These are phyloP conservation scores for Chondrilla cf. caribensis DNA, from an alignment of 37 sponge, comb jelly and placozoan species.

Conservation along the genomic window DNA sequence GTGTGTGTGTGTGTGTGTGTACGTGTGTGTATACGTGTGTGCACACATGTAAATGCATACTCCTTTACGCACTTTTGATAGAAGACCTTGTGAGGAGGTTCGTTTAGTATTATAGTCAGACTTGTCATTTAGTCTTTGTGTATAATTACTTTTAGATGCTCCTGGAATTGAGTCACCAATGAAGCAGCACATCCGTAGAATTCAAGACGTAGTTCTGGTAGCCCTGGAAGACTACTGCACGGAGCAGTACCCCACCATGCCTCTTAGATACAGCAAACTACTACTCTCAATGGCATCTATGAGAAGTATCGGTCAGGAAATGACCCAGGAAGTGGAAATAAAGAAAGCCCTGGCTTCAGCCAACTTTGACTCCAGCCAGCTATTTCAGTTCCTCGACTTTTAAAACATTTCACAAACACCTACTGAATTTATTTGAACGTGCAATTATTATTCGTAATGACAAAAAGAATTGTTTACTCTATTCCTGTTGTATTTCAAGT, in stretches of 20 bases:
- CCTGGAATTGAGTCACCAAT: not conserved
- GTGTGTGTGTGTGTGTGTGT: too few species aligned
- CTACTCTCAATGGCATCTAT: constrained; percentile 75
- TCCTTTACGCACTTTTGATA: too few species aligned
- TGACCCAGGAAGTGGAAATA: constrained; percentile 74
- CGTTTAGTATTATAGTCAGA: too few species aligned
- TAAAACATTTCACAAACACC: too few species aligned
- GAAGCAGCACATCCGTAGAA: not conserved
- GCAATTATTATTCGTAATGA: too few species aligned
- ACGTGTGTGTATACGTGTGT: too few species aligned
- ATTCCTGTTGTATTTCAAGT: too few species aligned
- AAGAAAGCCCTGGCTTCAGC: constrained; percentile 39
- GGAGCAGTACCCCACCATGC: constrained; percentile 58
- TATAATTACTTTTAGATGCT: constrained; percentile 3
- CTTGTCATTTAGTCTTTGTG: too few species aligned
- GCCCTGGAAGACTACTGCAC: constrained; percentile 70
- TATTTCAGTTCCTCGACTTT: too few species aligned
- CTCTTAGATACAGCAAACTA: constrained; percentile 76
- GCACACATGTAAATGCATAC: too few species aligned
- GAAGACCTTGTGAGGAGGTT: too few species aligned
- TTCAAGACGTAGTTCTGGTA: constrained; percentile 74
- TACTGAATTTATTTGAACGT: too few species aligned
- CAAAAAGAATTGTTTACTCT: not conserved
- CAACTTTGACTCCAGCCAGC: not conserved
- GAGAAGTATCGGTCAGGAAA: constrained; percentile 65